Evolutionary conservation across 2,888 invertebrate genomes (phyloP), one percentile per base, ranked within the genome.

Genomic region (Caenorhabditis virilis): DNA sequence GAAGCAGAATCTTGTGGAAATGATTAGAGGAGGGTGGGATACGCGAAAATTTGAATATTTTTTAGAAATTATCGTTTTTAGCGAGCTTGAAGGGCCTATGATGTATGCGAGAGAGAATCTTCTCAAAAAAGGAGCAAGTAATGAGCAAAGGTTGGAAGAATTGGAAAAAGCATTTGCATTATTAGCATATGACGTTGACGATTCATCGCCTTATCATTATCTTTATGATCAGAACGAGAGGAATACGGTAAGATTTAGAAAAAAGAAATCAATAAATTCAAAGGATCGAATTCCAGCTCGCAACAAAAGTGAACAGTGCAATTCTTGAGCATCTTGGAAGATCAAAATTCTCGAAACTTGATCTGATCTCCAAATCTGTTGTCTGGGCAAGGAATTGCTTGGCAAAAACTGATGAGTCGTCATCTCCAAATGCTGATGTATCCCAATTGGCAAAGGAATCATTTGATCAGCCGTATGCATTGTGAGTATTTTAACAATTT

Each of bases 1-100:
- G 27, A 49, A 54, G 35, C 63, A 63, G 22, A 47, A 63, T 33
- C 49, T 63, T 6, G 53, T 63, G 18, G 63, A 63, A 27, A 64
- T 58, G 64, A 54, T 64, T 22, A 43, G 58, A 2, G 25, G 2
- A 3, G 51, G 42, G 35, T 22, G 45, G 11, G 35, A 30, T 27
- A 0, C 20, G 22, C 25, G 25, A 27, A 43, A 23, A 2, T 15
- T 23, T 15, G 13, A 41, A 41, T 7, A 4, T 20, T 23, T 23
- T 18, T 6, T 7, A 42, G n/a, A 20, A n/a, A 25, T 13, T 26
- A 26, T n/a, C 11, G 11, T 20, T 45, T 47, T 20, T 15, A 47
- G 47, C 16, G 18, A 22, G 22, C 11, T 30, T 20, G 33, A 33
- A 47, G 54, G 58, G 18, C 49, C 64, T 11, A 45, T 64, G 11